Evolutionary conservation across 2,797 vertebrate species (phyloP).

Genomic region (Tachyglossus aculeatus): DNA sequence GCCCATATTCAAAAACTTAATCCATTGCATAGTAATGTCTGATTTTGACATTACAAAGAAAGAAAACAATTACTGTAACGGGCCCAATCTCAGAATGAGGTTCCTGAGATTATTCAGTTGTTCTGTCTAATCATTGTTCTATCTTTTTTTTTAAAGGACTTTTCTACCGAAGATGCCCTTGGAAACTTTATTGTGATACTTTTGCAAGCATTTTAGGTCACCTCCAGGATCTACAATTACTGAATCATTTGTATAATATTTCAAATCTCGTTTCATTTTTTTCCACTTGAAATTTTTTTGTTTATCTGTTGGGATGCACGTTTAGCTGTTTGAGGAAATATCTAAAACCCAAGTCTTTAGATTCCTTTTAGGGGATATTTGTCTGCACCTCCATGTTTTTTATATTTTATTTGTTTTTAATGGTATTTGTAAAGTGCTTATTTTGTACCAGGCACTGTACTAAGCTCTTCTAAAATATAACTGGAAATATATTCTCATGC

Average conservation of each 20-base stretch:
- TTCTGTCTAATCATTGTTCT: conserved; percentile 52
- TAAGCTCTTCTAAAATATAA: background rate
- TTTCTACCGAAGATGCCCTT: conserved; percentile 56
- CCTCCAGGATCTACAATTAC: conserved; percentile 33
- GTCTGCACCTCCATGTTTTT: background rate
- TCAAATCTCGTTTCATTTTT: conserved; percentile 4
- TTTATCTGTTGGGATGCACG: conserved; percentile 16
- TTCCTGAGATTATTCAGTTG: conserved; percentile 17
- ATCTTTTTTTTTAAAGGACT: conserved; percentile 60
- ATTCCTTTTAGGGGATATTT: no score
- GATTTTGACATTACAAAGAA: background rate
- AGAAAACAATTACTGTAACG: background rate
- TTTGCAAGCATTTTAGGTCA: conserved; percentile 44
- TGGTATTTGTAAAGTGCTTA: conserved; percentile 33
- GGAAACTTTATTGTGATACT: background rate
- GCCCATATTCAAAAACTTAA: conserved; percentile 7
- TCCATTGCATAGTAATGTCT: background rate
- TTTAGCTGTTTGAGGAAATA: no score
- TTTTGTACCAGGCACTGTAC: background rate
- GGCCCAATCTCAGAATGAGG: conserved; percentile 2
- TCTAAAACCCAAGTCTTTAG: no score
- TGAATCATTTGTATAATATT: conserved; percentile 5
- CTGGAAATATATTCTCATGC: background rate
- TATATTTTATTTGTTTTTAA: conserved; percentile 5
- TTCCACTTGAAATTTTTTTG: conserved; percentile 18